Evolutionary conservation across 2,113 vertebrate genomes (phyloP).

Genomic region (Lophura nycthemera): DNA sequence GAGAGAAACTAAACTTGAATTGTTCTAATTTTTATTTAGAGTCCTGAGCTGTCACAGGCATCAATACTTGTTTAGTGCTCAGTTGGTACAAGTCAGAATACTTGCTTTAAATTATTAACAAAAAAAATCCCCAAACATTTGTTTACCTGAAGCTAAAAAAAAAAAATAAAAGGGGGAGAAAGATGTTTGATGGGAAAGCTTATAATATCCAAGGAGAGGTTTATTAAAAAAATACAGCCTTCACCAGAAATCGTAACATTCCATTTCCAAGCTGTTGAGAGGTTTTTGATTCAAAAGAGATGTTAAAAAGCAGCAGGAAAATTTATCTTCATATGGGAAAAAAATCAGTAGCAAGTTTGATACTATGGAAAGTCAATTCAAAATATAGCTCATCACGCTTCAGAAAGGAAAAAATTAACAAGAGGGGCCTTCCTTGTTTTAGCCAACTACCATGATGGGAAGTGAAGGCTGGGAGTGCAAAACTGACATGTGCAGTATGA

Average conservation of each 20-base stretch:
- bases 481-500: not conserved
- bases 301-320: not conserved
- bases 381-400: not conserved
- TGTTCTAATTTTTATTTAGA: not conserved
- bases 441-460: not conserved
- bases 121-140: not conserved
- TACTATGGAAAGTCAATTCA: not conserved
- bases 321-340: not conserved
- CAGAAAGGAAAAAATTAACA: not conserved
- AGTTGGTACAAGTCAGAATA: not conserved
- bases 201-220: not conserved
- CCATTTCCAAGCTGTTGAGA: not conserved
- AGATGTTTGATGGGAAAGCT: not conserved
- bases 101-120: not conserved
- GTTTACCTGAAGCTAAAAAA: not conserved
- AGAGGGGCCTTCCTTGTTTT: not conserved
- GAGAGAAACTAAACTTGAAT: not conserved
- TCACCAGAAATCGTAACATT: not conserved
- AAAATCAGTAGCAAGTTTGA: not conserved
- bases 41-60: not conserved
- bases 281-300: not conserved
- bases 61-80: not conserved
- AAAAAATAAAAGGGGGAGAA: not conserved
- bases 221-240: not conserved
- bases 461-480: not conserved